Percentiles rank a stretch among this genome's conserved stretches.
Evolutionary conservation across 2,797 vertebrate genomes (phyloP).

Genomic region (Bufotes viridis): DNA sequence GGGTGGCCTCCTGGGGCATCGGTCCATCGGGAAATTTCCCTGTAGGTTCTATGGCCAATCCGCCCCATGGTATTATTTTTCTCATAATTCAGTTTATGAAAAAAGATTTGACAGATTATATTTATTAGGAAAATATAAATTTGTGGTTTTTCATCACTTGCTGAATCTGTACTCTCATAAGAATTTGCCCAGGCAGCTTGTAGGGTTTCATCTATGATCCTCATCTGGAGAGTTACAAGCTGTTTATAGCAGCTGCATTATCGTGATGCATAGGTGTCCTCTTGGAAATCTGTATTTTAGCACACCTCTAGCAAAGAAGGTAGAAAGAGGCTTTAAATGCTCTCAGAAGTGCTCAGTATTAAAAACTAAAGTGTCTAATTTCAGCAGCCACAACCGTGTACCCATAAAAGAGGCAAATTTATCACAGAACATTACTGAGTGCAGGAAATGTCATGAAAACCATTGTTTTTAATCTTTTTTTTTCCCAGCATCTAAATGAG

Average conservation of each 20-base stretch:
- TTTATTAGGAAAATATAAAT: background rate
- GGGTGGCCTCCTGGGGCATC: too few species aligned
- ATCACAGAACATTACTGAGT: constrained; percentile 85
- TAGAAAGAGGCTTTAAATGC: constrained; percentile 56
- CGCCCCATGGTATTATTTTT: background rate
- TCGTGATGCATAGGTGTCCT: constrained; percentile 65
- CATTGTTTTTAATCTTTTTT: constrained; percentile 80
- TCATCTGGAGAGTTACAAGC: constrained; percentile 10
- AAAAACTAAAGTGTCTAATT: constrained; percentile 76
- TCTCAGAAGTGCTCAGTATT: constrained; percentile 67
- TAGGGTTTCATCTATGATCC: background rate
- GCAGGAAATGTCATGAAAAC: constrained; percentile 84
- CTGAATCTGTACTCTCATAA: background rate
- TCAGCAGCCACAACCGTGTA: constrained; percentile 71
- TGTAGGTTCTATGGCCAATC: too few species aligned
- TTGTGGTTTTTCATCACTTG: background rate
- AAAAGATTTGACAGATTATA: background rate
- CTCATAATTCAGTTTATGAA: background rate
- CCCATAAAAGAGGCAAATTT: constrained; percentile 79
- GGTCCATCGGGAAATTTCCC: too few species aligned
- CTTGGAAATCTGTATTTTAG: constrained; percentile 62
- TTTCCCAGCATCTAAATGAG: constrained; percentile 88
- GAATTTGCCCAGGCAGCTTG: background rate
- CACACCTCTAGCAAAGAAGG: constrained; percentile 67
- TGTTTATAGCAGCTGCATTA: constrained; percentile 27